Conservation (phyloP, 1,140 invertebrate genomes). For the Sycophaga agraensis region DNA sequence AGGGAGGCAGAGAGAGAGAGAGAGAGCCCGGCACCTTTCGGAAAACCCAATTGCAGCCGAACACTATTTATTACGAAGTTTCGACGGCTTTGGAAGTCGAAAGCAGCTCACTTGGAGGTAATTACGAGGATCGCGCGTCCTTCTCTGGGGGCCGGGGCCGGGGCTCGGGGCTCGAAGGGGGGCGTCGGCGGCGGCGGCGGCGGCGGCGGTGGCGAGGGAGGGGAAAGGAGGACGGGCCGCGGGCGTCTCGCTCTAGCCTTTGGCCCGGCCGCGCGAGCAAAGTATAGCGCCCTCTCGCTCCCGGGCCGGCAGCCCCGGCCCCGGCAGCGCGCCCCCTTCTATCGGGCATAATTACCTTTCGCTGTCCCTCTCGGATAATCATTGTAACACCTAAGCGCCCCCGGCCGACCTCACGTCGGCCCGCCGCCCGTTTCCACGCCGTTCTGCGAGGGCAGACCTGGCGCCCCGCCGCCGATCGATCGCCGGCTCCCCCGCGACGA, state of each 20-base stretch:
- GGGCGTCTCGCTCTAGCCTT: slow-evolving; percentile 31
- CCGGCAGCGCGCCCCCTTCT: slow-evolving; percentile 41
- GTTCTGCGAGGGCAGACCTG: no score
- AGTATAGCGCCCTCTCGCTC: slow-evolving; percentile 47
- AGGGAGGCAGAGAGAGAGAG: not conserved
- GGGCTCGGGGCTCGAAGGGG: not conserved
- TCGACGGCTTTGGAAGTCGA: slow-evolving; percentile 55
- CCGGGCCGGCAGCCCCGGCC: slow-evolving; percentile 51
- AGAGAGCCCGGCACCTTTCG: slow-evolving; percentile 28
- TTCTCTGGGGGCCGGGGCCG: slow-evolving; percentile 29
- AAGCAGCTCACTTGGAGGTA: slow-evolving; percentile 57
- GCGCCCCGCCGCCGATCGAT: slow-evolving; percentile 2
- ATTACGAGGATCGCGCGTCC: slow-evolving; percentile 52
- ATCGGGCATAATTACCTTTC: slow-evolving; percentile 57
- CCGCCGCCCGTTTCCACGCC: slow-evolving; percentile 54
- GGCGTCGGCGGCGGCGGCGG: not conserved
- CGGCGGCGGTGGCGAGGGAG: not conserved
- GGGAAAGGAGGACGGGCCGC: no score
- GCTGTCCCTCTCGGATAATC: slow-evolving; percentile 59
- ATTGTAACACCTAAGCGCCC: slow-evolving; percentile 60
- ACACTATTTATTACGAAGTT: slow-evolving; percentile 58
- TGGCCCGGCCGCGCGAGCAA: slow-evolving; percentile 47
- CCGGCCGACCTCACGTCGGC: slow-evolving; percentile 51
- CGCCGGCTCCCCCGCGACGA: slow-evolving; percentile 9
- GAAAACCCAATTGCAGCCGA: slow-evolving; percentile 51